phyloP scores from a whole-genome alignment of 2,113 vertebrate genomes.

The Motacilla tschutschensis region DNA sequence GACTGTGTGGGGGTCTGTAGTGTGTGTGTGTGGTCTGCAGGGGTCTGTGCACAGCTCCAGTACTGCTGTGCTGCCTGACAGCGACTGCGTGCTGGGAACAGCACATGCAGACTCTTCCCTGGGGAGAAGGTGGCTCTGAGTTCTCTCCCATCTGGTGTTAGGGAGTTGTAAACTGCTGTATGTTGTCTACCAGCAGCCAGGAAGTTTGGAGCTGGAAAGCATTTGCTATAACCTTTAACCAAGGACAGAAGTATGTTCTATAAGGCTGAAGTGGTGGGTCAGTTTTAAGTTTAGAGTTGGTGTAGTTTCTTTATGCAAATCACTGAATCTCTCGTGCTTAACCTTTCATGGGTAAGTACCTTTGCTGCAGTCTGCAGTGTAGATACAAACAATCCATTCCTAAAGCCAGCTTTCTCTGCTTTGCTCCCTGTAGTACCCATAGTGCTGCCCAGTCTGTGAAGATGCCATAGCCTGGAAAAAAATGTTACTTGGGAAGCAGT shows the following conservation, averaged over 20 bases:
- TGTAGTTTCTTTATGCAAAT: neutral
- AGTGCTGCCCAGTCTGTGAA: neutral
- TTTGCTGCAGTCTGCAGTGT: neutral
- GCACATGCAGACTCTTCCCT: neutral
- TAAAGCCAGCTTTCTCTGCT: neutral
- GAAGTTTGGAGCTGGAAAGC: neutral
- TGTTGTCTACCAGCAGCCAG: neutral
- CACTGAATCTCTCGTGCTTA: neutral
- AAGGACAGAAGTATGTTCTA: neutral
- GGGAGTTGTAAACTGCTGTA: neutral
- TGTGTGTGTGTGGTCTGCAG: neutral
- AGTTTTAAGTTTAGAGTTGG: neutral
- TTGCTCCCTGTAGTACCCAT: neutral
- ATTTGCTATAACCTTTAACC: neutral
- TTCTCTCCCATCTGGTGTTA: neutral
- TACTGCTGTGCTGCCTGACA: neutral
- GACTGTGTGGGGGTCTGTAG: rapidly evolving
- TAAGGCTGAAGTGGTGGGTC: neutral
- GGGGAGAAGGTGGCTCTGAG: neutral
- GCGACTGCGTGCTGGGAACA: neutral
- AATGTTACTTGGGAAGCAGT: neutral
- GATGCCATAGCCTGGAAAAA: neutral
- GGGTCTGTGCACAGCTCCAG: neutral
- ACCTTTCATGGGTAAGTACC: neutral
- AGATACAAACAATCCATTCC: neutral